phyloP scores from a whole-genome alignment of 2,113 vertebrate genomes.

The Lichenostomus cassidix region DNA sequence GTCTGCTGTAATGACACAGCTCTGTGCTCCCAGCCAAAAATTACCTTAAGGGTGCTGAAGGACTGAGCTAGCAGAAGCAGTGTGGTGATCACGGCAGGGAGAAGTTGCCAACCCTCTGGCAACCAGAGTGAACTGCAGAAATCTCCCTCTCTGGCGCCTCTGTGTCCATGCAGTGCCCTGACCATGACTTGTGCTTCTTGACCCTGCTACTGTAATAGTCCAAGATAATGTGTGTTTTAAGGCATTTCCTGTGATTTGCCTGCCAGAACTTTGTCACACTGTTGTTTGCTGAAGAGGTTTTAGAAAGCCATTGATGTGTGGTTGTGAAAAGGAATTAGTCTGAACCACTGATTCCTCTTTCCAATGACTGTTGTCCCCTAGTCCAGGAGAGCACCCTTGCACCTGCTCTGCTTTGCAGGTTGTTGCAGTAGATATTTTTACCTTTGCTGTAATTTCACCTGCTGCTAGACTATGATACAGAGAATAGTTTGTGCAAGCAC shows the following conservation, averaged over 20 bases:
- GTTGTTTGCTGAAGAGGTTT: background rate
- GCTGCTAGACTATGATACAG: background rate
- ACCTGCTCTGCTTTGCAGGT: background rate
- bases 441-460: background rate
- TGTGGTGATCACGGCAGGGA: rapidly evolving
- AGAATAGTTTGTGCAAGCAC: background rate
- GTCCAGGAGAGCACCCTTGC: background rate
- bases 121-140: background rate
- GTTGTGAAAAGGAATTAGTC: background rate
- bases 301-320: background rate
- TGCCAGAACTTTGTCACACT: background rate
- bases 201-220: too few relatives aligned
- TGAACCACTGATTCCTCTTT: background rate
- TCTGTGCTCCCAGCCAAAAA: background rate
- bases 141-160: rapidly evolving
- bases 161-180: rapidly evolving
- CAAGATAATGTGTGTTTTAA: background rate
- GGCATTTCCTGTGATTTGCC: background rate
- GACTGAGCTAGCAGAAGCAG: background rate
- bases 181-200: background rate
- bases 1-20: rapidly evolving
- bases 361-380: background rate
- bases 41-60: background rate
- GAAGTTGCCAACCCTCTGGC: background rate
- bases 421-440: background rate